These are phyloP conservation scores for Hirundo rustica DNA, from an alignment of 2,797 vertebrate genomes.

Conservation along the genomic window DNA sequence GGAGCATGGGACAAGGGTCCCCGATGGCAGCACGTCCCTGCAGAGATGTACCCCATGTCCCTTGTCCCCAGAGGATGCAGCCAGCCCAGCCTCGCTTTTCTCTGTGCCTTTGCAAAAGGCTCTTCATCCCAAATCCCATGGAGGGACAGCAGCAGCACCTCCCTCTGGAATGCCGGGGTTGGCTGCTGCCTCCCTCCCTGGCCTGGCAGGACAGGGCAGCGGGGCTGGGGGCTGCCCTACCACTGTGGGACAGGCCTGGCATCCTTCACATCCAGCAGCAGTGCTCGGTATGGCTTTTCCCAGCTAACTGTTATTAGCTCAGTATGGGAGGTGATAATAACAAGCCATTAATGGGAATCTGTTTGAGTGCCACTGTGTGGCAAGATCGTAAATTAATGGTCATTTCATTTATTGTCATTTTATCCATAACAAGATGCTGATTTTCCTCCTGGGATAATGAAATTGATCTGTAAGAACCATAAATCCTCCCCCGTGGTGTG, in stretches of 20 bases:
- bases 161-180: neutral
- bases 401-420: constrained; percentile 67
- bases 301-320: constrained; percentile 15
- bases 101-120: neutral
- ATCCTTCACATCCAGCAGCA: neutral
- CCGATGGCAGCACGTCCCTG: rapidly evolving
- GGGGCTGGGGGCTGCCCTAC: neutral
- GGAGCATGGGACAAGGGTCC: rapidly evolving
- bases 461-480: constrained; percentile 60
- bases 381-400: constrained; percentile 38
- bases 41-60: neutral
- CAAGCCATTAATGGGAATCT: constrained; percentile 10
- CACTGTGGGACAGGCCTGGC: rapidly evolving
- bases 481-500: neutral
- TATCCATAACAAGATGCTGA: constrained; percentile 47
- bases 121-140: neutral
- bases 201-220: rapidly evolving
- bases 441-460: constrained; percentile 60
- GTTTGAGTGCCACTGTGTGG: constrained; percentile 50
- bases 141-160: neutral
- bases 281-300: neutral
- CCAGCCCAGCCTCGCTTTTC: rapidly evolving
- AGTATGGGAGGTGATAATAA: constrained; percentile 2
- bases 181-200: neutral
- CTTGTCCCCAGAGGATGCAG: neutral